phyloP scores from a whole-genome alignment of 1,140 invertebrate genomes.

The Heterodera carotae region DNA sequence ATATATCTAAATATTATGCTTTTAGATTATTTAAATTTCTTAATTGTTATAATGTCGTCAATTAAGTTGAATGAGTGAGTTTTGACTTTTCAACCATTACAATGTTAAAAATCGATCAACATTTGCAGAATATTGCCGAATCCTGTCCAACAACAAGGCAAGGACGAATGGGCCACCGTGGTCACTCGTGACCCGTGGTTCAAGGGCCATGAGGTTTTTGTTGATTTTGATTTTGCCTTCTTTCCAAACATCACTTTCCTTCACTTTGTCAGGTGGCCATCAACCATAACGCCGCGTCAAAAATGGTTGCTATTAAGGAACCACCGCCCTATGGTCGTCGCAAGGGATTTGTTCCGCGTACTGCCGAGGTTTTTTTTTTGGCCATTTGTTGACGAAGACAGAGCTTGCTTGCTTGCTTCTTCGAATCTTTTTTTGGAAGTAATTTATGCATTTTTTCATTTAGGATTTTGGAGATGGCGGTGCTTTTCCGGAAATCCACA shows the following conservation, averaged over 20 bases:
- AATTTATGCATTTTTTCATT: slow-evolving; percentile 11
- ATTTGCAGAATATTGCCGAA: slow-evolving; percentile 46
- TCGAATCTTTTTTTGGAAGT: neutral
- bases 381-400: neutral
- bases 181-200: slow-evolving; percentile 62
- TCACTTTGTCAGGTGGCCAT: slow-evolving; percentile 22
- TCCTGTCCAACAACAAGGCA: slow-evolving; percentile 25
- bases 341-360: slow-evolving; percentile 88
- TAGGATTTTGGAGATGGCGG: slow-evolving; percentile 90
- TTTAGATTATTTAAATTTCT: neutral
- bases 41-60: slow-evolving; percentile 27
- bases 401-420: no score
- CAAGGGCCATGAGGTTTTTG: slow-evolving; percentile 46
- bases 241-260: no score
- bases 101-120: neutral
- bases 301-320: slow-evolving; percentile 55
- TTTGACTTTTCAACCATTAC: slow-evolving; percentile 21
- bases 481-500: slow-evolving; percentile 94
- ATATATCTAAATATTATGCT: no score
- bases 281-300: slow-evolving; percentile 7
- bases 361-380: slow-evolving; percentile 73
- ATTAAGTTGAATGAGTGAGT: slow-evolving; percentile 43
- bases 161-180: slow-evolving; percentile 25
- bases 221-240: no score
- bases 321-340: slow-evolving; percentile 91